Evolutionary conservation across 2,797 vertebrate genomes (phyloP), one percentile per base, ranked within the genome.

Genomic region (Stomatorhinus walkeri): DNA sequence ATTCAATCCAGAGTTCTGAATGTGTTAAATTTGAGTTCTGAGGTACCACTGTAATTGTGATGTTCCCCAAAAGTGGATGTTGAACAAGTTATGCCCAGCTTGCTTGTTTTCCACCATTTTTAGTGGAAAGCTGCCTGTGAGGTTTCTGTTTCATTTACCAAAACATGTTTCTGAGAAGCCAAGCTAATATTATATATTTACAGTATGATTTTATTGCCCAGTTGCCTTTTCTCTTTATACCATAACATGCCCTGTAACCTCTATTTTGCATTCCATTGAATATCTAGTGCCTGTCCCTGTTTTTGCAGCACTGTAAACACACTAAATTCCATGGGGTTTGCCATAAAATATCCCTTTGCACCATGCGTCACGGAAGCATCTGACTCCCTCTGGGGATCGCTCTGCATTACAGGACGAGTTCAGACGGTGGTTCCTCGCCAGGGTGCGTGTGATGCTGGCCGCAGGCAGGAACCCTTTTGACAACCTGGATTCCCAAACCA

Each of bases 361-460:
- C 14, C 68, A 3, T 2, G 14, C 0, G 0, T 76, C 14, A 40
- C 4, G 14, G 28, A 76, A 32, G 28, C 0, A 5, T 16, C 32
- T 40, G 14, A 76, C 68, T 32, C 1, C 32, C 14, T 76, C 32
- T 0, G 19, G 79, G 79, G 36, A 22, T 40, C 1, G 4, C 9
- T 88, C 87, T 88, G 40, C 61, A 22, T 85, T 28, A 4, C 85
- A 99, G 98, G 98, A 99, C 92, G 98, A 99, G 93, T 99, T 99
- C 94, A 97, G 94, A 90, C 96, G 94, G 88, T 99, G 98, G 98
- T 99, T 99, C 95, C 96, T 97, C 92, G 97, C 98, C 92, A 98
- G 96, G 94, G 95, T 99, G 92, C 96, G 96, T 76, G 49, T 96
- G 91, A 96, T 97, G 94, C 95, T 97, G 93, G 96, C 97, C 91